A percentile compares a stretch with the other conserved stretches of the same genome.
Evolutionary conservation across 1,140 invertebrate species (phyloP).

Genomic region (Drosophila neocordata): DNA sequence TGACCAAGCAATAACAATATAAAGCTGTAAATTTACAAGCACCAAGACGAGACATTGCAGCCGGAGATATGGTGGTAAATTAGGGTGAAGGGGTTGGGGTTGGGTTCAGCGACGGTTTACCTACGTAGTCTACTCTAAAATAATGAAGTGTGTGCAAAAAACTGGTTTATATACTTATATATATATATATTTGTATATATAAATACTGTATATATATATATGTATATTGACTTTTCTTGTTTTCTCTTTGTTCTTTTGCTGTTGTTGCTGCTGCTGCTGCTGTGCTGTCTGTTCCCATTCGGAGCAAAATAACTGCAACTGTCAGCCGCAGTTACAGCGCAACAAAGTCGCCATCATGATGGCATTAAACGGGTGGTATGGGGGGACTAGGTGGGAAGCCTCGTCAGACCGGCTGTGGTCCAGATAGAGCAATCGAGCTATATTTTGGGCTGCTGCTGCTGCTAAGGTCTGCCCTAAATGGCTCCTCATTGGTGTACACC

Average conservation of each 20-base stretch:
- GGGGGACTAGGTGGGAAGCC: neutral
- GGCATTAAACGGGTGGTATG: neutral
- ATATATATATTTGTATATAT: conserved; percentile 27
- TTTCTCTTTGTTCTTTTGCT: conserved; percentile 75
- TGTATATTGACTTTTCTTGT: conserved; percentile 68
- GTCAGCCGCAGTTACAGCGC: conserved; percentile 56
- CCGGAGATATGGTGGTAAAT: neutral
- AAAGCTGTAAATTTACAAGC: conserved; percentile 28
- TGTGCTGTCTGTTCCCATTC: conserved; percentile 66
- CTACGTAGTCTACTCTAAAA: conserved; percentile 39
- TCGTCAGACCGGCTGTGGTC: conserved; percentile 14
- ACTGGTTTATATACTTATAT: conserved; percentile 60
- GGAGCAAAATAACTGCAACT: conserved; percentile 79
- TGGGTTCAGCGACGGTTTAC: neutral
- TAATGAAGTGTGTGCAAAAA: conserved; percentile 79
- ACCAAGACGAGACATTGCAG: neutral
- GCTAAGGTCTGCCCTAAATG: conserved; percentile 9
- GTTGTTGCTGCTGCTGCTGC: conserved; percentile 21
- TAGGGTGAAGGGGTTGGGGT: neutral
- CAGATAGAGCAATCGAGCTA: conserved; percentile 8
- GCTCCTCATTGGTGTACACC: neutral
- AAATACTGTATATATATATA: conserved; percentile 9
- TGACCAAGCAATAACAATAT: conserved; percentile 31
- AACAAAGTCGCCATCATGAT: conserved; percentile 1
- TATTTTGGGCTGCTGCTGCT: neutral